These are phyloP conservation scores for Metallyticus violacea DNA, from an alignment of 2,888 invertebrate species.

Conservation along the genomic window DNA sequence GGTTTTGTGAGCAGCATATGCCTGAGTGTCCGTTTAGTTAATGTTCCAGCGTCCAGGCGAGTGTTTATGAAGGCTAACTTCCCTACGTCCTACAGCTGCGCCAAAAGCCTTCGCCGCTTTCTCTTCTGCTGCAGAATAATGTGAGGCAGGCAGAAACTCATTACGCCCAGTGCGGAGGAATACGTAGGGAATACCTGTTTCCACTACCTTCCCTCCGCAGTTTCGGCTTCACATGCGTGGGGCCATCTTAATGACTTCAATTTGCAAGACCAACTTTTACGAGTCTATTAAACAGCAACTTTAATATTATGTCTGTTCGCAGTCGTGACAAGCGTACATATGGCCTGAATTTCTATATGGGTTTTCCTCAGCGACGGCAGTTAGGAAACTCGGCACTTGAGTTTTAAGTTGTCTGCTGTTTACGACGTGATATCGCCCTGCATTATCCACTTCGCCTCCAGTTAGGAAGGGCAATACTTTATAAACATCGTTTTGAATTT, in stretches of 20 bases:
- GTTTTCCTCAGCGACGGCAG: no score
- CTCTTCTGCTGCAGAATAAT: no score
- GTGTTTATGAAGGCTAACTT: neutral
- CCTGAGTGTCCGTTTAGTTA: neutral
- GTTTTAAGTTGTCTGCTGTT: neutral
- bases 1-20: neutral
- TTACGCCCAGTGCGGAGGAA: neutral
- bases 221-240: neutral
- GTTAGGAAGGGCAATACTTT: neutral
- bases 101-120: neutral
- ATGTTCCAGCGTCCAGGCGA: neutral
- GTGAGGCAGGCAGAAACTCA: neutral
- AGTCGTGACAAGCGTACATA: neutral
- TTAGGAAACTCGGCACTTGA: neutral
- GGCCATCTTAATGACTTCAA: conserved; percentile 19
- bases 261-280: conserved; percentile 24
- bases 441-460: neutral
- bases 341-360: neutral
- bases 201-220: no score
- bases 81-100: neutral
- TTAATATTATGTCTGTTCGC: conserved; percentile 5
- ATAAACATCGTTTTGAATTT: neutral
- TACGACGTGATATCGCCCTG: neutral
- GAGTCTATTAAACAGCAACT: conserved; percentile 15
- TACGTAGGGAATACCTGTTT: neutral